Conservation (phyloP, 1,140 invertebrate genomes). For the Brachionus manjavacas region DNA sequence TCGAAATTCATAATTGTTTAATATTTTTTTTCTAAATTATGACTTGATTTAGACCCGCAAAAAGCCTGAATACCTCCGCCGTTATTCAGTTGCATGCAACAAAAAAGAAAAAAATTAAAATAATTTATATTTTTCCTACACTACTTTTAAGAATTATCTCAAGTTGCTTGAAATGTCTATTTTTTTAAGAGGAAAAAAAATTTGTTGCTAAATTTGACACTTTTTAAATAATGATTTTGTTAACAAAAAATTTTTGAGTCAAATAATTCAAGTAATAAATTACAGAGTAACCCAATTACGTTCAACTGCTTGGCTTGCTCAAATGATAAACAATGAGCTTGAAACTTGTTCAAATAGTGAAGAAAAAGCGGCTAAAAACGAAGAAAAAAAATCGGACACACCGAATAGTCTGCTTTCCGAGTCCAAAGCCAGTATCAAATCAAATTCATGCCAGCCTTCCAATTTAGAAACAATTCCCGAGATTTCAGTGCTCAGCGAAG, state of each 20-base stretch:
- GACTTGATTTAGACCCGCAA: background rate
- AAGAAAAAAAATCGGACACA: background rate
- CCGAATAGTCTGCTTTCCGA: background rate
- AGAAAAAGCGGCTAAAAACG: background rate
- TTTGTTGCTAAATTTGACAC: background rate
- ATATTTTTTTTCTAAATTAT: background rate
- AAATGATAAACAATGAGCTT: slow-evolving; percentile 31
- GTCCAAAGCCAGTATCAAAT: background rate
- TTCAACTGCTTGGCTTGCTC: background rate
- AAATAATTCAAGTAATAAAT: slow-evolving; percentile 1
- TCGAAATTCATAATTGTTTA: background rate
- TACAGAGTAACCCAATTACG: background rate
- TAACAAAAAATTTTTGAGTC: background rate
- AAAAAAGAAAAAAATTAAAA: background rate
- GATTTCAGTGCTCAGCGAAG: background rate
- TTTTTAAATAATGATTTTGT: slow-evolving; percentile 9
- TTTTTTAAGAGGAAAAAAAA: slow-evolving; percentile 16
- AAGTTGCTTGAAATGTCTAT: slow-evolving; percentile 19
- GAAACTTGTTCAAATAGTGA: background rate
- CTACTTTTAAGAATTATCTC: background rate
- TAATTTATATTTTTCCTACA: background rate
- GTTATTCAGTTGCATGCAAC: background rate
- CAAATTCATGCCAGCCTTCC: background rate
- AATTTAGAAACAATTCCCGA: background rate
- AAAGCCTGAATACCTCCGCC: background rate